A percentile compares a stretch with the other conserved stretches of the same genome.
These are phyloP conservation scores for Xenopus laevis DNA, from an alignment of 2,113 vertebrate species.

Conservation along the genomic window DNA sequence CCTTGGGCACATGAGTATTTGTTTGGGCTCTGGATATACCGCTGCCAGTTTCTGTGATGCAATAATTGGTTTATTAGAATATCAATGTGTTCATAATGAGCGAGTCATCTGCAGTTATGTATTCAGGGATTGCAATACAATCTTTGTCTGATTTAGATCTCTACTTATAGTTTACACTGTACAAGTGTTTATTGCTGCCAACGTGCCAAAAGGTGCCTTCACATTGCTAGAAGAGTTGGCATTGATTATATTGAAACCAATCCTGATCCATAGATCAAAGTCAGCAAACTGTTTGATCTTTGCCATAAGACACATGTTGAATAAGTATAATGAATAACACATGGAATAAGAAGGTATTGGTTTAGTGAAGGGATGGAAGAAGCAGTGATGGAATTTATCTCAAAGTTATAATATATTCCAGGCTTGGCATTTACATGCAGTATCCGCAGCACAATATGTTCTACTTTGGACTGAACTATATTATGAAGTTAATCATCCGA, in stretches of 20 bases:
- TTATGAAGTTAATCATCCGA: no score
- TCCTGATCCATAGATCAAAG: constrained; percentile 32
- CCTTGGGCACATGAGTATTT: no score
- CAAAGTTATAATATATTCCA: constrained; percentile 23
- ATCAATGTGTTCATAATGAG: no score
- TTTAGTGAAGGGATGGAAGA: constrained; percentile 9
- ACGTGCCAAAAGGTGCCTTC: neutral
- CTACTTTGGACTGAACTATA: neutral
- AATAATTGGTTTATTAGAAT: no score
- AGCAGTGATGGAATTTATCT: constrained; percentile 14
- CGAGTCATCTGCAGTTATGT: no score
- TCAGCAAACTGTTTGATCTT: constrained; percentile 14
- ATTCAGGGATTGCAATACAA: no score
- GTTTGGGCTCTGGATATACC: no score
- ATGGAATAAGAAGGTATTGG: constrained; percentile 1
- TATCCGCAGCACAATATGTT: neutral
- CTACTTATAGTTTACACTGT: no score
- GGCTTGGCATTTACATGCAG: constrained; percentile 8
- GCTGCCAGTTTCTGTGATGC: no score
- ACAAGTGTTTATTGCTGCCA: no score
- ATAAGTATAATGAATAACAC: constrained; percentile 23
- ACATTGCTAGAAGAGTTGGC: neutral
- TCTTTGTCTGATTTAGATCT: no score
- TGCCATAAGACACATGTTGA: constrained; percentile 7
- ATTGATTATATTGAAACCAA: constrained; percentile 8